phyloP scores from a whole-genome alignment of 92 coral and sea anemone genomes.

The Micromussa lordhowensis region DNA sequence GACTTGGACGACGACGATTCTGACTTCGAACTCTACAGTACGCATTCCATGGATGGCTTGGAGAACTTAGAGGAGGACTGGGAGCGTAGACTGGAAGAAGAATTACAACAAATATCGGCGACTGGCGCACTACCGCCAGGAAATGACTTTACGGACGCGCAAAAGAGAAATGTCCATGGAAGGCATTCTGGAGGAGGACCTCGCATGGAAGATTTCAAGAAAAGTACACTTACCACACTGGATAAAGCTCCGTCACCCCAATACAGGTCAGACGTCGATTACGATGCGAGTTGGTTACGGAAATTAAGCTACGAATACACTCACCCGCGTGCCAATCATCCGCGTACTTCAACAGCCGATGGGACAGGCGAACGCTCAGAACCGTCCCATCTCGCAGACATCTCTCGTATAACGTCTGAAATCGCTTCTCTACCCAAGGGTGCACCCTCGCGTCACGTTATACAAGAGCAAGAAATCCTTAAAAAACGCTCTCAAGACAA shows the following conservation, averaged over 20 bases:
- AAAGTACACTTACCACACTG: slow-evolving; percentile 10
- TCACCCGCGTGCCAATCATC: slow-evolving; percentile 18
- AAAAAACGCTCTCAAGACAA: slow-evolving; percentile 11
- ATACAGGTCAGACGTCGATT: slow-evolving; percentile 8
- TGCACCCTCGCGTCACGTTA: slow-evolving; percentile 37
- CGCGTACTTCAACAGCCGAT: slow-evolving; percentile 69
- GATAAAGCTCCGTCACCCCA: slow-evolving; percentile 31
- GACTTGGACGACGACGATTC: slow-evolving; percentile 73
- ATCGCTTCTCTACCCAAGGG: slow-evolving; percentile 44
- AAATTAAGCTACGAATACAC: slow-evolving; percentile 40
- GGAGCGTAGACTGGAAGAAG: slow-evolving; percentile 80
- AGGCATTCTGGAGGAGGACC: background rate
- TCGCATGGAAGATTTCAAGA: slow-evolving; percentile 2
- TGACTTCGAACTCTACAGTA: slow-evolving; percentile 72
- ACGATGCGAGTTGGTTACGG: slow-evolving; percentile 35
- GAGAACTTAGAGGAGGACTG: slow-evolving; percentile 79
- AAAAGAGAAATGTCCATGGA: background rate
- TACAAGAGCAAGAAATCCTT: slow-evolving; percentile 1
- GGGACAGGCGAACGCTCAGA: slow-evolving; percentile 34
- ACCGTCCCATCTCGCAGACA: slow-evolving; percentile 15
- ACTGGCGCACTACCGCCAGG: slow-evolving; percentile 44
- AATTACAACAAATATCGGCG: slow-evolving; percentile 79
- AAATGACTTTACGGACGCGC: slow-evolving; percentile 1
- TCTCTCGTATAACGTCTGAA: slow-evolving; percentile 19
- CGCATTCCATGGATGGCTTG: slow-evolving; percentile 65